Evolutionary conservation across 2,888 invertebrate species (phyloP), one percentile per base, ranked within the genome.

Genomic region (Sarcophaga carnaria): DNA sequence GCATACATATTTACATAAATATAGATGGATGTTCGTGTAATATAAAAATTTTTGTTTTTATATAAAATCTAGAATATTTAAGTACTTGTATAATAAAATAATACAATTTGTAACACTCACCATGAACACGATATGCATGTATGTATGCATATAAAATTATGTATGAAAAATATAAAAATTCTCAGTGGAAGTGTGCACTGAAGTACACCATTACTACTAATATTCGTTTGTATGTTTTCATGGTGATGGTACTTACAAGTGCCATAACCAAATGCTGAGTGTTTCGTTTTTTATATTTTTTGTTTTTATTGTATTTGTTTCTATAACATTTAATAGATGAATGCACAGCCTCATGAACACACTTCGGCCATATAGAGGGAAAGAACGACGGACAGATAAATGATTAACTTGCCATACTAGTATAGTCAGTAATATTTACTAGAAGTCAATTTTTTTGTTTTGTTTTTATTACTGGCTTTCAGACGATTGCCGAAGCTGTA

Each of bases 321-420:
- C 37, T 59, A 74, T 45, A 80, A 22, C 47, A 80, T 80, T 80
- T 74, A 80, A 80, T 67, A 47, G 67, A 74, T 67, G 60, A 27
- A 60, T 67, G 66, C 45, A 59, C 47, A 45, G 66, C 17, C 14
- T n/a, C 45, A 67, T n/a, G 45, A 45, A 45, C 25, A 47, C 11
- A 20, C n/a, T 11, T 37, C 37, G 25, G 14, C 66, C 59, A 69
- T 22, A 14, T 45, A 67, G 54, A 67, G 59, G 37, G 45, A 71
- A 66, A 78, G 22, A 45, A 67, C 69, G 69, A 78, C 69, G 60
- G 67, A 49, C 66, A 84, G 75, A 80, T 80, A 84, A 80, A 80
- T 80, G 70, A 80, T 84, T 84, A 84, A 84, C 80, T 80, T 76
- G 84, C 66, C 84, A 71, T 76, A 76, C 75, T 63, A 17, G 37